phyloP scores from a whole-genome alignment of 2,113 vertebrate genomes.

The Nycticorax nycticorax region DNA sequence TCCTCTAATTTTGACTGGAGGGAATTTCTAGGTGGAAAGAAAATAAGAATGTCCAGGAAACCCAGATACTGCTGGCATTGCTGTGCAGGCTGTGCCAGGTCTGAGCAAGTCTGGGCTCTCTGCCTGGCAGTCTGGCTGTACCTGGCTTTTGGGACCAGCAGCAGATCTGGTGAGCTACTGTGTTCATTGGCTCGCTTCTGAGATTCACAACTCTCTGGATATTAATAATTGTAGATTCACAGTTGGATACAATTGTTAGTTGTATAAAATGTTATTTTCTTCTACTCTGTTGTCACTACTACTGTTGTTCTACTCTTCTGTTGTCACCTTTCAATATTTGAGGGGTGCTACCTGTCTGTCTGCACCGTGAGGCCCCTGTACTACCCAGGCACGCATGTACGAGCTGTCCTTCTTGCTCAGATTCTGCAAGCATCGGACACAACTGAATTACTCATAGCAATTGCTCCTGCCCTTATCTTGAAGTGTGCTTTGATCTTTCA shows the following conservation, averaged over 20 bases:
- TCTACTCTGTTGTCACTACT: neutral
- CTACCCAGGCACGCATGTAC: rapidly evolving
- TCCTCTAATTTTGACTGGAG: neutral
- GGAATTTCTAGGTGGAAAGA: neutral
- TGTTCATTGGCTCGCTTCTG: neutral
- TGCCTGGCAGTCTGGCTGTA: neutral
- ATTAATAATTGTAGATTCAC: neutral
- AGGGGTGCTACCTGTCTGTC: neutral
- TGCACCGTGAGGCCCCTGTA: neutral
- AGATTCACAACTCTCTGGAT: neutral
- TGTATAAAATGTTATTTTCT: neutral
- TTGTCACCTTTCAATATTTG: neutral
- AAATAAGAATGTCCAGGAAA: neutral
- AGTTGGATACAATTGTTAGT: neutral
- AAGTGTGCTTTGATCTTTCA: neutral
- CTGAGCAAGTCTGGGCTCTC: neutral
- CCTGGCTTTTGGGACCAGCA: neutral
- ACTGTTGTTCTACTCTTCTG: no score
- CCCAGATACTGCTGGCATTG: neutral
- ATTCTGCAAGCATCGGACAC: neutral
- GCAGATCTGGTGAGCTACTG: neutral
- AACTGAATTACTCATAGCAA: neutral
- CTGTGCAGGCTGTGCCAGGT: neutral
- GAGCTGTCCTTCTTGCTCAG: neutral
- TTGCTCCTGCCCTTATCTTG: neutral